Evolutionary conservation across 2,113 vertebrate genomes (phyloP), one percentile per base, ranked within the genome.

Genomic region (Tor tambroides): DNA sequence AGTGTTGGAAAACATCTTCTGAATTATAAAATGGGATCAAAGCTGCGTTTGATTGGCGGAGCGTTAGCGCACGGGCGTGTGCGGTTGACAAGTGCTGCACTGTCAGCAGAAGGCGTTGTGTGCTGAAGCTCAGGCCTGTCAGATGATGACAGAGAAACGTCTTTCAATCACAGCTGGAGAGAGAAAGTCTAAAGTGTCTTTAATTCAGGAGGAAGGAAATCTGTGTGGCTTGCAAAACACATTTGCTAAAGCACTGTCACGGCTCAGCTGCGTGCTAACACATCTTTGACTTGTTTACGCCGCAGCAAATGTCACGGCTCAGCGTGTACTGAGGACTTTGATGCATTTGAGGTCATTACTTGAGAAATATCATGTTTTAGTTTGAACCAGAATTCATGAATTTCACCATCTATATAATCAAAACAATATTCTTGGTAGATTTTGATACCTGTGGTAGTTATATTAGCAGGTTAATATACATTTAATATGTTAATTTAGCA

Each of bases 11-110:
- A 19, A 30, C 49, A 7, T 83, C 51, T 85, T 78, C 56, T 88
- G 77, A 84, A 88, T 84, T 38, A 79, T 85, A 89, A 82, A 84
- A 81, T 46, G 28, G 46, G 85, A 80, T 84, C 67, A 85, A 65
- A 63, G 65, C 51, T 76, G 77, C 51, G 81, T 77, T 54, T 88
- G 89, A 91, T 85, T 89, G 89, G 81, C 85, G 32, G n/a, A 8
- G 85, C n/a, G 35, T 90, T 85, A 88, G 85, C 35, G 49, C 81
- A 15, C 46, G 65, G 46, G 30, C 19, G 28, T n/a, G 51, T 10
- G 46, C 38, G 2, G 43, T 69, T 88, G 88, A 88, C 88, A 82
- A 71, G 71, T 17, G 1, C 4, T 75, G 89, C 83, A 54, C 35
- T 59, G 51, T 90, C 86, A 90, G 89, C 90, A 89, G 82, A 80